These are phyloP conservation scores for Dasyornis broadbenti DNA, from an alignment of 2,113 vertebrate genomes.

Conservation along the genomic window DNA sequence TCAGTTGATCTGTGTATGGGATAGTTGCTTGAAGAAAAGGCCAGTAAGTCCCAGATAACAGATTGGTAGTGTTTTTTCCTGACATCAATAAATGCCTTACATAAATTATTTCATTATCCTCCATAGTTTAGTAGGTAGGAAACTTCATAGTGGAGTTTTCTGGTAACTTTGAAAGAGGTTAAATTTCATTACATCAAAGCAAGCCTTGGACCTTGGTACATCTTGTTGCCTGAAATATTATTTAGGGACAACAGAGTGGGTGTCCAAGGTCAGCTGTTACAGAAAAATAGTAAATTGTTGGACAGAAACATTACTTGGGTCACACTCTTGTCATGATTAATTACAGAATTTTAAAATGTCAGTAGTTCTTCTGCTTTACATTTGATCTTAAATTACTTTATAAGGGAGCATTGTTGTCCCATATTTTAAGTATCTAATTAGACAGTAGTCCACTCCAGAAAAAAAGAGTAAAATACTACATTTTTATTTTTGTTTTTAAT, in stretches of 20 bases:
- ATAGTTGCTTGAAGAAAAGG: not conserved
- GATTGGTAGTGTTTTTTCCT: not conserved
- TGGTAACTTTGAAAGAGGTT: not conserved
- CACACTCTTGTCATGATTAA: not conserved
- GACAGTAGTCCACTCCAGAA: not conserved
- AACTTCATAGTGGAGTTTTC: not conserved
- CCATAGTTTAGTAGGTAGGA: not conserved
- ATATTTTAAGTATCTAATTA: not conserved
- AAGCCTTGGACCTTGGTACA: not conserved
- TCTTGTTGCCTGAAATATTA: not conserved
- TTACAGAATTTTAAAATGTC: not conserved
- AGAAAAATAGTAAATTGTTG: not conserved
- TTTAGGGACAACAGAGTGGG: not conserved
- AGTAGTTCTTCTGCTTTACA: not conserved
- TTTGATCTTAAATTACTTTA: not conserved
- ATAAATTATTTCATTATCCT: not conserved
- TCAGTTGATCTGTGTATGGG: not conserved
- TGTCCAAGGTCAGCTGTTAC: not conserved
- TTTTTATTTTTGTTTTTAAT: constrained; percentile 1
- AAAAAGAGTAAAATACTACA: not conserved
- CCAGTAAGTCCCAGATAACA: not conserved
- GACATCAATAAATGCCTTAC: not conserved
- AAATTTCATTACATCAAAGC: not conserved
- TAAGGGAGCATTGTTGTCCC: not conserved
- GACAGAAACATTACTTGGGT: not conserved